Conservation (phyloP, 64 coral and sea anemone species). For the Stichodactyla helianthus region DNA sequence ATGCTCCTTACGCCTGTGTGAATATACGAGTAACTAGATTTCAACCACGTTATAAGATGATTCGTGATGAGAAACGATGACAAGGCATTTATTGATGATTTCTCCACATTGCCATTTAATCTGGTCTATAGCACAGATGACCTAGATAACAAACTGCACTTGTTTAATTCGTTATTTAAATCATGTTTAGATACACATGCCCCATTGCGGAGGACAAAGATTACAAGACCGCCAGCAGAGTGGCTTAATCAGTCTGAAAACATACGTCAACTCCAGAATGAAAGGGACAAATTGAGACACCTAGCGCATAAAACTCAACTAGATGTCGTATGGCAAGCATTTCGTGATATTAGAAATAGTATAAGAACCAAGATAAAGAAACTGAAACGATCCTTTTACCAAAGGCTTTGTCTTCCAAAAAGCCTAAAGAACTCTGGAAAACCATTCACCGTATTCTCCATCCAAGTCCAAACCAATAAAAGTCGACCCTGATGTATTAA, state of each 20-base stretch:
- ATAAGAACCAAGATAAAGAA: slow-evolving; percentile 25
- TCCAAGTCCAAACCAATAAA: slow-evolving; percentile 28
- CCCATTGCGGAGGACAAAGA: slow-evolving; percentile 40
- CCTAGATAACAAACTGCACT: slow-evolving; percentile 24
- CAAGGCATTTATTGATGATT: slow-evolving; percentile 21
- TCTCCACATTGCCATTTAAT: slow-evolving; percentile 15
- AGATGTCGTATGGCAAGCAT: slow-evolving; percentile 7
- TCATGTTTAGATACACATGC: slow-evolving; percentile 41
- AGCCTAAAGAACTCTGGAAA: slow-evolving; percentile 7
- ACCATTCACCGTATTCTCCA: slow-evolving; percentile 20
- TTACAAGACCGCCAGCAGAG: slow-evolving; percentile 36
- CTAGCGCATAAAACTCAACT: slow-evolving; percentile 13
- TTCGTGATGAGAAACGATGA: slow-evolving; percentile 32
- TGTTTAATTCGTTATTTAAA: slow-evolving; percentile 15
- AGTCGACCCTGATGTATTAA: slow-evolving; percentile 18
- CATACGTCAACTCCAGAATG: slow-evolving; percentile 28
- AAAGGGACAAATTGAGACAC: slow-evolving; percentile 18
- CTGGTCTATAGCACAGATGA: slow-evolving; percentile 36
- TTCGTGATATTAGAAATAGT: slow-evolving; percentile 27
- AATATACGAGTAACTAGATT: slow-evolving; percentile 34
- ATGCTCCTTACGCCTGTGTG: slow-evolving; percentile 51
- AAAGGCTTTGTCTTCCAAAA: background rate
- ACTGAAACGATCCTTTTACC: background rate
- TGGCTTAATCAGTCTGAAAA: slow-evolving; percentile 50
- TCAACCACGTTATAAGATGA: slow-evolving; percentile 35